These are phyloP conservation scores for Euzetes globulus DNA, from an alignment of 2,888 invertebrate species.

Conservation along the genomic window DNA sequence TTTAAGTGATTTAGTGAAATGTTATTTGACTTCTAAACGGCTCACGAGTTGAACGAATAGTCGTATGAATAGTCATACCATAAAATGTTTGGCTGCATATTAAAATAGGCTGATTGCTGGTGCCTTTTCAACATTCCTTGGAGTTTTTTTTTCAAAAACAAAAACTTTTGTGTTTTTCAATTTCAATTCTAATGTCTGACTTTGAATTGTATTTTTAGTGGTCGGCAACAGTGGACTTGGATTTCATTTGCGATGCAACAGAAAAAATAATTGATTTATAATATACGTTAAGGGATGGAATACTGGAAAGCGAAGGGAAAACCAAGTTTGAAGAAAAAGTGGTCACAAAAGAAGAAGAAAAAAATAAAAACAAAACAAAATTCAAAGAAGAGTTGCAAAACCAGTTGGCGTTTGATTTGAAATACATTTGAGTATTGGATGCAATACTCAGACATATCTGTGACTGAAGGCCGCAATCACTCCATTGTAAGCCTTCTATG, in stretches of 20 bases:
- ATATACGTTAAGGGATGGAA: not conserved
- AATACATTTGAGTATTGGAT: too few species aligned
- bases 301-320: not conserved
- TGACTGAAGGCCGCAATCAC: not conserved
- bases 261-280: not conserved
- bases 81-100: too few species aligned
- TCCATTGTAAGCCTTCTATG: not conserved
- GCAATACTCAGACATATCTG: not conserved
- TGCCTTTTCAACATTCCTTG: too few species aligned
- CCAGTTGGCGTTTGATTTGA: not conserved
- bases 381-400: conserved; percentile 2
- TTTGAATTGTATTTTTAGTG: conserved; percentile 16
- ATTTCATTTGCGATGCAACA: not conserved
- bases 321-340: not conserved
- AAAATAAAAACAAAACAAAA: conserved; percentile 17
- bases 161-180: not conserved
- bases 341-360: not conserved
- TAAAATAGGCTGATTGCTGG: too few species aligned
- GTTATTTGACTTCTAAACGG: too few species aligned
- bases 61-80: too few species aligned
- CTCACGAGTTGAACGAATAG: too few species aligned
- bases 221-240: not conserved
- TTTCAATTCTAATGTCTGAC: not conserved
- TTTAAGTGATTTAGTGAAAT: too few species aligned
- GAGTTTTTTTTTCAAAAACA: too few species aligned